These are phyloP conservation scores for Callimorpha dominula DNA, from an alignment of 2,888 invertebrate species.

Conservation along the genomic window DNA sequence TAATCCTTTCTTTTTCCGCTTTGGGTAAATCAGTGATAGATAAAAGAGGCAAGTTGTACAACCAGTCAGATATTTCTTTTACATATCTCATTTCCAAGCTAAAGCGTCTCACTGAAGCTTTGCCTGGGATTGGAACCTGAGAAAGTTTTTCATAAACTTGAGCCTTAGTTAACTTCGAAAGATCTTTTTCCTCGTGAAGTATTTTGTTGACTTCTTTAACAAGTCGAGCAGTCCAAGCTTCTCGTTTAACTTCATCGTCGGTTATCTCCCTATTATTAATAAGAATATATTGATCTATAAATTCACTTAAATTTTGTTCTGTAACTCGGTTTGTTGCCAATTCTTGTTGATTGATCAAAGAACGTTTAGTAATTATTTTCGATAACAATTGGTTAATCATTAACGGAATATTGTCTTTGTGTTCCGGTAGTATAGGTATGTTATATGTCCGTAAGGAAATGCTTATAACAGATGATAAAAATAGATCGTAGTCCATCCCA, in stretches of 20 bases:
- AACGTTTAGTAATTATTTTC: slow-evolving; percentile 45
- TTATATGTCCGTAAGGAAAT: slow-evolving; percentile 45
- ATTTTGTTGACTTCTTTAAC: slow-evolving; percentile 64
- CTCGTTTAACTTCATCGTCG: slow-evolving; percentile 64
- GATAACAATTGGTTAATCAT: slow-evolving; percentile 56
- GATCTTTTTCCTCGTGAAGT: slow-evolving; percentile 46
- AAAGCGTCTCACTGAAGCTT: slow-evolving; percentile 57
- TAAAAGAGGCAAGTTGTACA: slow-evolving; percentile 66
- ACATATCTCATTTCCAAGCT: slow-evolving; percentile 61
- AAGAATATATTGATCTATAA: slow-evolving; percentile 65
- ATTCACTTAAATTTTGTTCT: slow-evolving; percentile 59
- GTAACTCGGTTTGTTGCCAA: slow-evolving; percentile 31
- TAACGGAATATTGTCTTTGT: slow-evolving; percentile 38
- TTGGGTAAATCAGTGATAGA: slow-evolving; percentile 45
- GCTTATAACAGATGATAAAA: slow-evolving; percentile 54
- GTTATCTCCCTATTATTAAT: slow-evolving; percentile 60
- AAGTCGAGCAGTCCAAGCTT: slow-evolving; percentile 65
- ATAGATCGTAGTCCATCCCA: slow-evolving; percentile 57
- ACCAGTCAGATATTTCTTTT: slow-evolving; percentile 70
- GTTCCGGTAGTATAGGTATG: slow-evolving; percentile 53
- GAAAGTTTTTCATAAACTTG: slow-evolving; percentile 57
- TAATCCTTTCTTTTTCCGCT: slow-evolving; percentile 46
- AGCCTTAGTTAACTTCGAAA: slow-evolving; percentile 46
- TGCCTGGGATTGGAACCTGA: slow-evolving; percentile 50
- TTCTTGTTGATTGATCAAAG: slow-evolving; percentile 2